phyloP scores from a whole-genome alignment of 2,888 invertebrate genomes.

The Helicoverpa assulta region DNA sequence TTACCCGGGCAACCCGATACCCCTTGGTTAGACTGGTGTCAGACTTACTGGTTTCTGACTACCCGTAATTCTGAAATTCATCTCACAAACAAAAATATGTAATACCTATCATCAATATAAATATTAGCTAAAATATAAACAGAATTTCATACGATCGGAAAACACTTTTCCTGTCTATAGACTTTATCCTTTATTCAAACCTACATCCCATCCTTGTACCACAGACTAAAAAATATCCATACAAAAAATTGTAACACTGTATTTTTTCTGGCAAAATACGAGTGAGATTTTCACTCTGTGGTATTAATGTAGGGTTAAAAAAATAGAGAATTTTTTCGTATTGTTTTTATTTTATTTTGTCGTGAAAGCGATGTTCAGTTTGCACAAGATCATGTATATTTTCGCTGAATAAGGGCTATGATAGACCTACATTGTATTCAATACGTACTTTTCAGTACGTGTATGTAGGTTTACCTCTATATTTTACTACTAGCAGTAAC shows the following conservation, averaged over 20 bases:
- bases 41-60: too few relatives aligned
- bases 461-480: background rate
- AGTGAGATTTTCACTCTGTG: conserved; percentile 9
- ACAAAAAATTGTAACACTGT: background rate
- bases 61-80: too few relatives aligned
- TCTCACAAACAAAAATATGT: background rate
- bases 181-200: background rate
- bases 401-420: conserved; percentile 51
- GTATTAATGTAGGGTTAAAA: background rate
- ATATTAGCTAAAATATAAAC: conserved; percentile 2
- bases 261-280: background rate
- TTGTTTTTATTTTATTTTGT: conserved; percentile 43
- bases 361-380: conserved; percentile 32
- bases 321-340: conserved; percentile 13
- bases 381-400: conserved; percentile 35
- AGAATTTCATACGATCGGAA: background rate
- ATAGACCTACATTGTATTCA: background rate
- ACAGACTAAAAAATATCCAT: conserved; percentile 5
- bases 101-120: background rate
- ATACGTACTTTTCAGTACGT: background rate
- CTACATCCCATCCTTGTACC: conserved; percentile 6
- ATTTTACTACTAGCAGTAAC: background rate
- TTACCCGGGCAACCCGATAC: too few relatives aligned
- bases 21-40: too few relatives aligned
- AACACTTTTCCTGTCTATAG: conserved; percentile 1